Evolutionary conservation across 2,113 vertebrate species (phyloP), one percentile per base, ranked within the genome.

Genomic region (Glareola pratincola): DNA sequence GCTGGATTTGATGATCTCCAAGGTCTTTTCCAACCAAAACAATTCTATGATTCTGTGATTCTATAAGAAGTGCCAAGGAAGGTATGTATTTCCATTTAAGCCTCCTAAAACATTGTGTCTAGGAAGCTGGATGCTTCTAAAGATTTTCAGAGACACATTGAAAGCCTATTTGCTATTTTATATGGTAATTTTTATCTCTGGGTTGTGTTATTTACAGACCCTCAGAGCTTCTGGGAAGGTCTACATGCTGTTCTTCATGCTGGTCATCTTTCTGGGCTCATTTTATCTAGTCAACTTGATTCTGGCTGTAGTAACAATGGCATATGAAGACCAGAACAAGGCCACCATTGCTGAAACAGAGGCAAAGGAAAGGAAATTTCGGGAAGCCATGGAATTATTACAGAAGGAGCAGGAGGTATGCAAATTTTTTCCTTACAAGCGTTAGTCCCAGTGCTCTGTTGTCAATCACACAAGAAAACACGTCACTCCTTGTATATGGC

Each of bases 241-340:
- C 32, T 99, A 99, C 96, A 98, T 99, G 98, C 79, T 99, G 94
- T 99, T 99, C 90, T 99, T 99, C 20, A 99, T 99, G 93, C 98
- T 99, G 91, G 99, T 99, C 96, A 99, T 99, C 97, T 99, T 99
- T 97, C 98, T 99, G 97, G 99, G 99, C 48, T 99, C 99, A 39
- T 99, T 99, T 98, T 99, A 99, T 98, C 97, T 99, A 97, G 98
- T 99, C 92, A 99, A 99, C 96, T 98, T 99, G 94, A 99, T 99
- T 98, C 96, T 99, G 97, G 99, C 99, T 8, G 99, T 99, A 93
- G 99, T 99, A 32, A 99, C 99, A 39, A 99, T 99, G 99, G 99
- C 99, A 1, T 99, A 99, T 0, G 99, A 99, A 93, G 99, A 99
- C 84, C 99, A 99, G 98, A 99, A 99, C 96, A 99, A 99, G 94